These are phyloP conservation scores for Argyra leucocephala DNA, from an alignment of 2,888 invertebrate species.

Conservation along the genomic window DNA sequence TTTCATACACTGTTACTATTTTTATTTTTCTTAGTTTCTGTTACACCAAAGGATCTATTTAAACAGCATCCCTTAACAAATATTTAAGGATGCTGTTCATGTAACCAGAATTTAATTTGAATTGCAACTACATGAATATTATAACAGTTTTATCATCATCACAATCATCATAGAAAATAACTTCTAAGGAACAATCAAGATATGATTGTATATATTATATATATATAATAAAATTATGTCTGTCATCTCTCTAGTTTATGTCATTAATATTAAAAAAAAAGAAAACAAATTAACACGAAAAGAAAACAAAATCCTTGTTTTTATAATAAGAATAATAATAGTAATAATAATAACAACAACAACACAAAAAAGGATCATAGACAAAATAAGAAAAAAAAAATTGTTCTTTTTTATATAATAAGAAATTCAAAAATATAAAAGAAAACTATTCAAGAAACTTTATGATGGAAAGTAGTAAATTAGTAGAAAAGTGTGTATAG, in stretches of 20 bases:
- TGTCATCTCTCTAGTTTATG: slow-evolving; percentile 6
- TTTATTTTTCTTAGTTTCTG: background rate
- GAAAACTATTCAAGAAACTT: background rate
- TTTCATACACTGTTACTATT: background rate
- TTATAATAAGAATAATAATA: too few relatives aligned
- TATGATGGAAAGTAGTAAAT: too few relatives aligned
- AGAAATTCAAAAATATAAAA: background rate
- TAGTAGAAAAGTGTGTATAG: too few relatives aligned
- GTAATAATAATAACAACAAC: too few relatives aligned
- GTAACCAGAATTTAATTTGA: background rate
- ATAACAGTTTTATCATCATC: background rate
- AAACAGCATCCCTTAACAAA: background rate
- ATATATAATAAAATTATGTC: too few relatives aligned
- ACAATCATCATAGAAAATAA: background rate
- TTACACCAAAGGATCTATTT: too few relatives aligned
- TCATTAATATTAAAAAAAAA: background rate
- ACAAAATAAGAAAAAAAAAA: too few relatives aligned
- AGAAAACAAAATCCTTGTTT: background rate
- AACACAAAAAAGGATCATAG: too few relatives aligned
- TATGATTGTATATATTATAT: too few relatives aligned
- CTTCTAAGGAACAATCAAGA: background rate
- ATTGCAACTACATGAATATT: background rate
- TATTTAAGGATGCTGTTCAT: background rate
- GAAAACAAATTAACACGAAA: background rate
- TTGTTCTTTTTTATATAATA: too few relatives aligned